phyloP scores from a whole-genome alignment of 2,113 vertebrate species.

The Oryzias celebensis region DNA sequence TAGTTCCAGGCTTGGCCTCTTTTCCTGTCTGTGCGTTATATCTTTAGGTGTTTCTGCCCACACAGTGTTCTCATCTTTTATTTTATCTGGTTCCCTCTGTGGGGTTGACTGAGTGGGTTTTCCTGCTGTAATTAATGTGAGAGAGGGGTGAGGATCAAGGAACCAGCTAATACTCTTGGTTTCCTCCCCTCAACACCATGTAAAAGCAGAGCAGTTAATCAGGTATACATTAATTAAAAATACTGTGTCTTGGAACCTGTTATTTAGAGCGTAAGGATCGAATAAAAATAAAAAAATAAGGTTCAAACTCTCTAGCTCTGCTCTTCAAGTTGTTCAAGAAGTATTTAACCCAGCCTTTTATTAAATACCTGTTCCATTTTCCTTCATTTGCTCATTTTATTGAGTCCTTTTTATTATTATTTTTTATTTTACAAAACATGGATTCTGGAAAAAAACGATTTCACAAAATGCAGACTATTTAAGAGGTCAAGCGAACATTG shows the following conservation, averaged over 20 bases:
- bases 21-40: not conserved
- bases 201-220: conserved; percentile 49
- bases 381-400: too few species aligned
- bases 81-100: conserved; percentile 28
- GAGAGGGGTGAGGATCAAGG: conserved; percentile 45
- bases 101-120: conserved; percentile 32
- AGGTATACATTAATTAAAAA: conserved; percentile 15
- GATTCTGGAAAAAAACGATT: too few species aligned
- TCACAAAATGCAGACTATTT: too few species aligned
- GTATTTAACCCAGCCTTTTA: too few species aligned
- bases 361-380: too few species aligned
- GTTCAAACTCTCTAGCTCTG: conserved; percentile 2
- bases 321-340: not conserved
- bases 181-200: conserved; percentile 26
- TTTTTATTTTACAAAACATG: too few species aligned
- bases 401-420: too few species aligned
- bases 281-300: not conserved
- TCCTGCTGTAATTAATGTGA: conserved; percentile 57
- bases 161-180: conserved; percentile 16
- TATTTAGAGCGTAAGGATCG: not conserved
- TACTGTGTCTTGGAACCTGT: conserved; percentile 3
- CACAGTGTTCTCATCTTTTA: conserved; percentile 8
- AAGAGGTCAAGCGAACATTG: too few species aligned
- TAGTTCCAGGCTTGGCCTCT: not conserved
- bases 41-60: conserved; percentile 8